phyloP scores from a whole-genome alignment of 2,113 vertebrate genomes.

The Coregonus clupeaformis region DNA sequence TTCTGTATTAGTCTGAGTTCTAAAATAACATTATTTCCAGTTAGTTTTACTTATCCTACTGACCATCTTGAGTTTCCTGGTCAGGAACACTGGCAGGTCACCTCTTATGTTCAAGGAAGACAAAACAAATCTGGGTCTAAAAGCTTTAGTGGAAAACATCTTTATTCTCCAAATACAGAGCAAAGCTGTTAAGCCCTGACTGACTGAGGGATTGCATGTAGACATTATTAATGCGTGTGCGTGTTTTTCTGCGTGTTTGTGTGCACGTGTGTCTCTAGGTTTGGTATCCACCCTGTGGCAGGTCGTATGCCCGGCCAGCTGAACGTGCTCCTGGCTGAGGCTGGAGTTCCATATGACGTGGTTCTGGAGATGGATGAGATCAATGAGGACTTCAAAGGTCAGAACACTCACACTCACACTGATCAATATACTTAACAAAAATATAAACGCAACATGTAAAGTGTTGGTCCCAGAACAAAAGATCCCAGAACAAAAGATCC shows the following conservation, averaged over 20 bases:
- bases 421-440: background rate
- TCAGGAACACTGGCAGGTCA: background rate
- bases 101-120: slow-evolving; percentile 23
- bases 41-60: background rate
- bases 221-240: background rate
- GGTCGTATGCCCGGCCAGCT: slow-evolving; percentile 97
- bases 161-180: slow-evolving; percentile 30
- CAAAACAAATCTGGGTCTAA: slow-evolving; percentile 38
- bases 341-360: slow-evolving; percentile 95
- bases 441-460: too few relatives aligned
- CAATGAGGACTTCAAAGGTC: slow-evolving; percentile 93
- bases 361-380: slow-evolving; percentile 99
- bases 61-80: background rate
- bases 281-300: slow-evolving; percentile 82
- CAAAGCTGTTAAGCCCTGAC: background rate
- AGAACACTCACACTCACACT: background rate
- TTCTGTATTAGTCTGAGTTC: background rate
- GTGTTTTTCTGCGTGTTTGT: background rate
- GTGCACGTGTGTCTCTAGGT: slow-evolving; percentile 47
- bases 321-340: slow-evolving; percentile 94
- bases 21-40: background rate
- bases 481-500: too few relatives aligned
- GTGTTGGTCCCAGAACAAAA: too few relatives aligned
- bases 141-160: slow-evolving; percentile 23
- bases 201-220: background rate